A percentile compares a stretch with the other conserved stretches of the same genome.
These are phyloP conservation scores for Sphenodon punctatus DNA, from an alignment of 2,797 vertebrate genomes.

Conservation along the genomic window DNA sequence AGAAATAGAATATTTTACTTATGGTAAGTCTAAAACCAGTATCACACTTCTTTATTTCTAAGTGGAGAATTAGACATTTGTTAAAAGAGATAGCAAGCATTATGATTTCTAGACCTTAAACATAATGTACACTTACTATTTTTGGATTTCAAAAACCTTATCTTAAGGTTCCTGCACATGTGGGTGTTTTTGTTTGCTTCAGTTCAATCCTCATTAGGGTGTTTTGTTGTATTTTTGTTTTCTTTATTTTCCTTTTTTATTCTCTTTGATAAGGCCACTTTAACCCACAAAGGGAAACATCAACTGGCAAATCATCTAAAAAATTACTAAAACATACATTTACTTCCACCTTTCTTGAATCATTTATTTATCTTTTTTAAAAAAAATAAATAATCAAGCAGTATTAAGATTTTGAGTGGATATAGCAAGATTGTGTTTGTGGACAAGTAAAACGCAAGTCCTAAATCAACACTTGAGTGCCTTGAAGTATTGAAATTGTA, in stretches of 20 bases:
- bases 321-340: neutral
- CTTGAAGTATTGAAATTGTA: no score
- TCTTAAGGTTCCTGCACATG: neutral
- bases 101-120: neutral
- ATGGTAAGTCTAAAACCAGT: constrained; percentile 72
- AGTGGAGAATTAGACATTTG: neutral
- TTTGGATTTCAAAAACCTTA: neutral
- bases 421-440: no score
- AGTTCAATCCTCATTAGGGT: neutral
- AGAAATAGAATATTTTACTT: constrained; percentile 88
- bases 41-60: neutral
- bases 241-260: neutral
- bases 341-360: neutral
- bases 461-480: no score
- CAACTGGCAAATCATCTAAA: neutral
- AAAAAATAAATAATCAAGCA: no score
- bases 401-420: no score
- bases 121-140: neutral
- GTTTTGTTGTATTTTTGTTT: no score
- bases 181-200: neutral
- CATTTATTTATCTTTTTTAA: no score
- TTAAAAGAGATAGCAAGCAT: neutral
- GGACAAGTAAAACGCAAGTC: no score
- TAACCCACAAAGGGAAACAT: neutral
- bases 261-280: neutral